Evolutionary conservation across 2,113 vertebrate species (phyloP), one percentile per base, ranked within the genome.

Genomic region (Festucalex cinctus): DNA sequence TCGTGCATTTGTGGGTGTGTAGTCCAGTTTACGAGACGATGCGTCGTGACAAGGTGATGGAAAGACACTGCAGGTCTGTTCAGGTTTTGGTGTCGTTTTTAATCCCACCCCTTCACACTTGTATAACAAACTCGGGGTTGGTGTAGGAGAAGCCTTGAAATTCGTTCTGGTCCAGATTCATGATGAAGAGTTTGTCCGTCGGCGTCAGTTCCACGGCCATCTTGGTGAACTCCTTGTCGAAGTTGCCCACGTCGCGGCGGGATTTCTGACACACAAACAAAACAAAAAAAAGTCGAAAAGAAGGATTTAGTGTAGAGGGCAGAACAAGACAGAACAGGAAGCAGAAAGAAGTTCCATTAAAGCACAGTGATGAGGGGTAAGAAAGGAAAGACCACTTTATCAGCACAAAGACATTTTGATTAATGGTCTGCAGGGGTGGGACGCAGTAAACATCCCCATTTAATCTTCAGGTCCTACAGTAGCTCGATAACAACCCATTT

Each of bases 101-200:
- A 3, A n/a, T 36, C 12, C 24, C 56, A 24, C n/a, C 22, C 22
- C 69, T 90, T 95, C 81, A 99, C 81, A 99, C 96, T 63, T 95
- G 92, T 87, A 99, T 98, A 83, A 99, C 91, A 79, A 95, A 99
- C 79, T 99, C 97, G 1, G 97, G 97, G 86, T 99, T 99, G 66
- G 95, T 97, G 90, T 96, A 99, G 82, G 97, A 99, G 92, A 99
- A 99, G 76, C 97, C 97, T 66, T 95, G 95, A 86, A 99, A 99
- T 87, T 99, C 97, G 51, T 96, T 97, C 90, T 98, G 97, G 92
- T 99, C 96, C 92, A 99, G 93, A 89, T 98, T 99, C 96, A 99
- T 98, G 90, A 99, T 98, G 94, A 99, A 98, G 88, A 99, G 96
- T 90, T 98, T 98, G 91, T 99, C 97, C 1, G 96, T 98, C 66